These are phyloP conservation scores for Hirtodrosophila alboralis DNA, from an alignment of 2,888 invertebrate species.

Conservation along the genomic window DNA sequence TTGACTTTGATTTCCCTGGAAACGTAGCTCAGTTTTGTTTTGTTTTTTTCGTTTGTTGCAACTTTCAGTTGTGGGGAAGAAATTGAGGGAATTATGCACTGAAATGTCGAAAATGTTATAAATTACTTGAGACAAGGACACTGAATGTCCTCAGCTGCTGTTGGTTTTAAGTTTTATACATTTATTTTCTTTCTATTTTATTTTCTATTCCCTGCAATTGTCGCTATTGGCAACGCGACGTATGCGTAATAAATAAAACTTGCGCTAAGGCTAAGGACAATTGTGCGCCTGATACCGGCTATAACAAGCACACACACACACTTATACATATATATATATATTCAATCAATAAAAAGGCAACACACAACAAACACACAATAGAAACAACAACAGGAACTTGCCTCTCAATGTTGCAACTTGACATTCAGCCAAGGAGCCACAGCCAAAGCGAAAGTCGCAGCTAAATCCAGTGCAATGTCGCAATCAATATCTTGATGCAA, in stretches of 20 bases:
- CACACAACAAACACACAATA: conserved; percentile 21
- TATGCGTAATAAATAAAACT: conserved; percentile 73
- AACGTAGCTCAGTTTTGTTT: conserved; percentile 13
- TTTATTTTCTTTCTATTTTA: background rate
- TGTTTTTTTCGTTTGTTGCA: conserved; percentile 2
- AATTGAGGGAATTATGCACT: background rate
- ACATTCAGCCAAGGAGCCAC: conserved; percentile 72
- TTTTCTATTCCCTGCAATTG: conserved; percentile 13
- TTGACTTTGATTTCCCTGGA: conserved; percentile 64
- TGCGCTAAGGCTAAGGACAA: conserved; percentile 63
- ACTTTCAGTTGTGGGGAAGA: background rate
- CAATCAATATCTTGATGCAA: conserved; percentile 63
- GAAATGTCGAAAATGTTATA: conserved; percentile 33
- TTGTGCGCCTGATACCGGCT: conserved; percentile 56
- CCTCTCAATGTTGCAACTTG: conserved; percentile 68
- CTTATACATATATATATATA: conserved; percentile 2
- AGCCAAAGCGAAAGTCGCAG: conserved; percentile 55
- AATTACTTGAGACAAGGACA: conserved; percentile 33
- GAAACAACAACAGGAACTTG: conserved; percentile 26
- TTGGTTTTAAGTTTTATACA: background rate
- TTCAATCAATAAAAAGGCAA: conserved; percentile 59
- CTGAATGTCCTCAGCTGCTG: conserved; percentile 9
- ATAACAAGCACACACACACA: conserved; percentile 5
- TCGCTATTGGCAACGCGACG: conserved; percentile 57
- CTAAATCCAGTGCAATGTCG: conserved; percentile 33